These are phyloP conservation scores for Chelon auratus DNA, from an alignment of 2,797 vertebrate genomes.

Conservation along the genomic window DNA sequence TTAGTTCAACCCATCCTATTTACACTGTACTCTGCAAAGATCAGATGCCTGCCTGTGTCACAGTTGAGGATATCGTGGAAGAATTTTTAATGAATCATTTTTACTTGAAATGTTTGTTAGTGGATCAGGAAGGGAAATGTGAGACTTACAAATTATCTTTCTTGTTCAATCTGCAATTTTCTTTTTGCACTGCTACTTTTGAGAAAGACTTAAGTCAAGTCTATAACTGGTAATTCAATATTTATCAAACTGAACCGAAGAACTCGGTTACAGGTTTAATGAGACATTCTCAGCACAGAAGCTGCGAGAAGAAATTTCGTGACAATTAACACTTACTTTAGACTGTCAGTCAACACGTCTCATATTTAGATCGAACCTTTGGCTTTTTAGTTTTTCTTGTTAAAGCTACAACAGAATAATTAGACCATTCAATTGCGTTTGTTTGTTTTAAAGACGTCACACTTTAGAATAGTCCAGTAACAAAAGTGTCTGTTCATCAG, in stretches of 20 bases:
- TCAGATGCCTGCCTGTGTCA: constrained; percentile 53
- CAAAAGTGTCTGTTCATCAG: constrained; percentile 30
- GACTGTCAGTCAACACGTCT: constrained; percentile 28
- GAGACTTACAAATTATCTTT: constrained; percentile 58
- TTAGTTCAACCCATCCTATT: constrained; percentile 76
- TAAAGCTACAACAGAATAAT: constrained; percentile 18
- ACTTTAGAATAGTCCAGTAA: constrained; percentile 10
- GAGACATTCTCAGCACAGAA: constrained; percentile 42
- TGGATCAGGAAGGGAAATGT: constrained; percentile 64
- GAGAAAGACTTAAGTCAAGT: constrained; percentile 57
- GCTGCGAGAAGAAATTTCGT: constrained; percentile 16
- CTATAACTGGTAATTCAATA: constrained; percentile 71
- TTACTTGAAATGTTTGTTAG: constrained; percentile 71
- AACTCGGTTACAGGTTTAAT: constrained; percentile 61
- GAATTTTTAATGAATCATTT: constrained; percentile 73
- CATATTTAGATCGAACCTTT: constrained; percentile 5
- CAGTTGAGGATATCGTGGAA: constrained; percentile 31
- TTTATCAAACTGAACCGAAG: constrained; percentile 62
- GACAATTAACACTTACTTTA: constrained; percentile 43
- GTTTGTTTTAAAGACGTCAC: constrained; percentile 5
- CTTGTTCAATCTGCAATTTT: constrained; percentile 66
- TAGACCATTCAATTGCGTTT: too few relatives aligned
- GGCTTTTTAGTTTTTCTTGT: not conserved
- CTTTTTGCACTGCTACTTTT: constrained; percentile 51
- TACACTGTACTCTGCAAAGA: constrained; percentile 72